A percentile compares a stretch with the other conserved stretches of the same genome.
Evolutionary conservation across 2,888 invertebrate species (phyloP).

Genomic region (Gasteruption jaculator): DNA sequence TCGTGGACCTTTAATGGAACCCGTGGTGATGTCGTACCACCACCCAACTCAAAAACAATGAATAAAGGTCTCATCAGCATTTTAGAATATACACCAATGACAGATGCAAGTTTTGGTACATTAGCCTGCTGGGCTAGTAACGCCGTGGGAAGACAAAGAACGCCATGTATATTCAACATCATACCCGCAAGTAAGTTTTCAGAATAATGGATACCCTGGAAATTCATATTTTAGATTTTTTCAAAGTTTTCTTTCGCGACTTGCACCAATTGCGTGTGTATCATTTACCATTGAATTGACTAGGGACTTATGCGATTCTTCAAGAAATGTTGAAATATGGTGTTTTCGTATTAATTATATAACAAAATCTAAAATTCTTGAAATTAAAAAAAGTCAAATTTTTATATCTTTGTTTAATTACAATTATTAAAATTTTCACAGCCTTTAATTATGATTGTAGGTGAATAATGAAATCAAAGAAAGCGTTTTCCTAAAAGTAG

Average conservation of each 20-base stretch:
- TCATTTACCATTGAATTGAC: constrained; percentile 1
- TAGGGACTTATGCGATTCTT: too few species aligned
- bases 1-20: constrained; percentile 85
- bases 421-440: too few species aligned
- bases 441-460: too few species aligned
- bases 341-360: too few species aligned
- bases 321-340: too few species aligned
- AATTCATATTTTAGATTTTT: constrained; percentile 8
- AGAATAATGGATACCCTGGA: neutral
- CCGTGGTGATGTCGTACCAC: constrained; percentile 67
- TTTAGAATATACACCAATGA: constrained; percentile 58
- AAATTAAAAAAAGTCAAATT: too few species aligned
- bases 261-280: neutral
- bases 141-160: constrained; percentile 73
- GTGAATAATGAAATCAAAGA: too few species aligned
- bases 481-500: too few species aligned
- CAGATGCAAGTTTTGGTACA: constrained; percentile 69
- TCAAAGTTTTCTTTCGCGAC: neutral
- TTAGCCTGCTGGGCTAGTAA: constrained; percentile 87
- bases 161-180: constrained; percentile 78
- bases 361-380: too few species aligned
- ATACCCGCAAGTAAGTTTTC: constrained; percentile 68
- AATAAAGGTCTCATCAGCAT: constrained; percentile 54
- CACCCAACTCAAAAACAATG: constrained; percentile 60
- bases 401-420: too few species aligned